These are phyloP conservation scores for Ophioninae sp. DNA, from an alignment of 2,888 invertebrate genomes.

Conservation along the genomic window DNA sequence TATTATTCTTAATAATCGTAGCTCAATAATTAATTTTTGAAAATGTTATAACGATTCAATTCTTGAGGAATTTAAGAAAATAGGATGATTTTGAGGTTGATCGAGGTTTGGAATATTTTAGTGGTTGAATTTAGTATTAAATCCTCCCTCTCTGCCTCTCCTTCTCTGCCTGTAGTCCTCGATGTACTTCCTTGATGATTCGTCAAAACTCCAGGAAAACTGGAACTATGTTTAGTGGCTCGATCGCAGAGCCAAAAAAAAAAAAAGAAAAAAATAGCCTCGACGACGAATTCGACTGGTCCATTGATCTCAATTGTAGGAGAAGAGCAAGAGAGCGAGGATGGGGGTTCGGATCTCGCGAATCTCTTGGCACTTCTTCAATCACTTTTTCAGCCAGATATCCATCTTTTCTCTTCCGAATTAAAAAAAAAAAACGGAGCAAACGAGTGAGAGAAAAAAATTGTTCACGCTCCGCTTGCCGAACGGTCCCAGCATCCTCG, in stretches of 20 bases:
- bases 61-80: background rate
- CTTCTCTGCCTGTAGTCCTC: background rate
- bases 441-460: background rate
- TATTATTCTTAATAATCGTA: constrained; percentile 2
- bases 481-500: constrained; percentile 12
- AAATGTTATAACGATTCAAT: background rate
- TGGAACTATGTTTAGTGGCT: constrained; percentile 23
- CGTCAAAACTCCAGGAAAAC: constrained; percentile 24
- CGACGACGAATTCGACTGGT: constrained; percentile 5
- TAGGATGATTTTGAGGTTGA: background rate
- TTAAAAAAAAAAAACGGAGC: background rate
- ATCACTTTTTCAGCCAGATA: constrained; percentile 23
- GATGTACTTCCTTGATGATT: background rate
- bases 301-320: background rate
- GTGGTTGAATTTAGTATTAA: constrained; percentile 21
- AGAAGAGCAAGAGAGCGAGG: background rate
- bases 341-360: background rate
- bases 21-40: background rate
- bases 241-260: background rate
- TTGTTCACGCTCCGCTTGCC: background rate
- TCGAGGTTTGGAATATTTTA: constrained; percentile 34
- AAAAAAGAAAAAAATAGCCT: constrained; percentile 3
- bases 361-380: constrained; percentile 36
- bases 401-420: constrained; percentile 31
- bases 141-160: background rate